These are phyloP conservation scores for Labeo rohita DNA, from an alignment of 2,113 vertebrate species.

Conservation along the genomic window DNA sequence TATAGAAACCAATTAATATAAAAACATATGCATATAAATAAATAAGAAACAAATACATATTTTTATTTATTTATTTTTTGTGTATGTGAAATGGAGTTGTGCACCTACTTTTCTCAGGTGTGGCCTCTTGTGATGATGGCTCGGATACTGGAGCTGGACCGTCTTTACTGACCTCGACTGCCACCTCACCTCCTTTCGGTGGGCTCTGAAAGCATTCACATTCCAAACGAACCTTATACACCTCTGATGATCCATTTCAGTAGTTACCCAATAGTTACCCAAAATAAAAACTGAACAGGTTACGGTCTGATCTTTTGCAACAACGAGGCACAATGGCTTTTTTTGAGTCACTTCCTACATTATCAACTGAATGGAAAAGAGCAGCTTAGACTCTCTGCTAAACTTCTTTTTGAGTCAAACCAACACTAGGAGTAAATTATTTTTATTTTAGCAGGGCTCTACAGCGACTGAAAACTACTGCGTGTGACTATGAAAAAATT, in stretches of 20 bases:
- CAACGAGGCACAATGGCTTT: not conserved
- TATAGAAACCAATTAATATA: too few relatives aligned
- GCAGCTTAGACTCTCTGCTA: not conserved
- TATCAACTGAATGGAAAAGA: not conserved
- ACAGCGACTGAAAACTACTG: too few relatives aligned
- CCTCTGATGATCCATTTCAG: not conserved
- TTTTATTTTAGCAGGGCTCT: too few relatives aligned
- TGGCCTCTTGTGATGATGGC: slow-evolving; percentile 87
- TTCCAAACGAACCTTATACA: slow-evolving; percentile 10
- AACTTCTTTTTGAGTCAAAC: not conserved
- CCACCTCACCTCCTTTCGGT: slow-evolving; percentile 83
- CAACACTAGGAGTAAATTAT: not conserved
- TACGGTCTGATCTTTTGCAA: not conserved
- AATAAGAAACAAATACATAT: too few relatives aligned
- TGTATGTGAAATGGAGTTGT: not conserved
- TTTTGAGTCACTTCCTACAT: not conserved
- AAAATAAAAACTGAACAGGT: not conserved
- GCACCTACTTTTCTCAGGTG: slow-evolving; percentile 88
- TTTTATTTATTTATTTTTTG: too few relatives aligned
- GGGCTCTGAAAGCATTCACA: slow-evolving; percentile 80
- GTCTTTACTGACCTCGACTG: slow-evolving; percentile 85
- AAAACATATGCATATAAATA: too few relatives aligned
- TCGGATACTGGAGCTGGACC: slow-evolving; percentile 81
- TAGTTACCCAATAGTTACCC: not conserved
- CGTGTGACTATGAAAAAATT: too few relatives aligned